Evolutionary conservation across 2,888 invertebrate species (phyloP).

Genomic region (Limnephilus lunatus): DNA sequence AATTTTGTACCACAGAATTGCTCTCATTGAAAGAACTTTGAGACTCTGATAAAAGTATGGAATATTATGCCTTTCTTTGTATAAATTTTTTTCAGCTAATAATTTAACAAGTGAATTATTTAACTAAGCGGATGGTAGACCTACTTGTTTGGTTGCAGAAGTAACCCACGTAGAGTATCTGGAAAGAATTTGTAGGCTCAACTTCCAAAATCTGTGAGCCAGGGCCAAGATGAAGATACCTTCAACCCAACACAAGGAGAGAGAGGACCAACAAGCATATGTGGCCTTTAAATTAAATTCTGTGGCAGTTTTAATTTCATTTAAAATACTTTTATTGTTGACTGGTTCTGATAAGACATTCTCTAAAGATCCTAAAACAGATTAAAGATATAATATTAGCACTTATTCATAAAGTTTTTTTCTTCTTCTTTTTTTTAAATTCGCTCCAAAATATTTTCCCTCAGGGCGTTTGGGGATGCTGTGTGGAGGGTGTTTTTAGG

Average conservation of each 20-base stretch:
- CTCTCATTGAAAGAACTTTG: too few relatives aligned
- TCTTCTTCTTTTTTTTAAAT: too few relatives aligned
- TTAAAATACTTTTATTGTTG: conserved; percentile 57
- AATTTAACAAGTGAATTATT: too few relatives aligned
- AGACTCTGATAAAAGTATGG: too few relatives aligned
- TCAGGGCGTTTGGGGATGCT: too few relatives aligned
- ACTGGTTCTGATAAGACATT: conserved; percentile 61
- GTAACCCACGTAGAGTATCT: conserved; percentile 87
- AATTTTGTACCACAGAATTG: too few relatives aligned
- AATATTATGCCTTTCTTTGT: too few relatives aligned
- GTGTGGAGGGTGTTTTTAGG: too few relatives aligned
- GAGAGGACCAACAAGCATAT: conserved; percentile 74
- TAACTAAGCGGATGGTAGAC: too few relatives aligned
- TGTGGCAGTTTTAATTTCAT: conserved; percentile 69
- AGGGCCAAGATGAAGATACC: conserved; percentile 88
- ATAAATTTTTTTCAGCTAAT: too few relatives aligned
- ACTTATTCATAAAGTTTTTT: not conserved
- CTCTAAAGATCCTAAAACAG: conserved; percentile 72
- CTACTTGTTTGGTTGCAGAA: conserved; percentile 73
- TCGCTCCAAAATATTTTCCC: too few relatives aligned
- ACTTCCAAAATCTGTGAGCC: conserved; percentile 91
- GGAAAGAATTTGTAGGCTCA: conserved; percentile 89
- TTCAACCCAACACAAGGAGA: conserved; percentile 84
- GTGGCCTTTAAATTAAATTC: conserved; percentile 75
- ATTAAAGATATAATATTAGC: not conserved